Evolutionary conservation across 2,888 invertebrate species (phyloP).

Genomic region (Xestobium rufovillosum): DNA sequence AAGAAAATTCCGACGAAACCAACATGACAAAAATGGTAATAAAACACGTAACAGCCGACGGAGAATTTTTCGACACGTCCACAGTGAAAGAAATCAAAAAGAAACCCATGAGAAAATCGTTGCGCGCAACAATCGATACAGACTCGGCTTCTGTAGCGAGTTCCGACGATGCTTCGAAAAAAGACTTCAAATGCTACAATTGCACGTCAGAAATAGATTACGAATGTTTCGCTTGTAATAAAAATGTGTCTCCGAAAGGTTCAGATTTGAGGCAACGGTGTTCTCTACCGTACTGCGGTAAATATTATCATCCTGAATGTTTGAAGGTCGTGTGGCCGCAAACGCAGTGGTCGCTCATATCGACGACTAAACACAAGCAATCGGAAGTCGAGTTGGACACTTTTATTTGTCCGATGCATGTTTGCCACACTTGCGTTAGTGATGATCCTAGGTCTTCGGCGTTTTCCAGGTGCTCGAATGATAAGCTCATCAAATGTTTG

Average conservation of each 20-base stretch:
- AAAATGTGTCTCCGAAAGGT: conserved; percentile 37
- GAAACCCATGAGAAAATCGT: conserved; percentile 51
- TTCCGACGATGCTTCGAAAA: no score
- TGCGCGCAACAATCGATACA: conserved; percentile 37
- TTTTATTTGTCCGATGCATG: conserved; percentile 71
- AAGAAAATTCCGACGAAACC: conserved; percentile 21
- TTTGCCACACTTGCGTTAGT: conserved; percentile 79
- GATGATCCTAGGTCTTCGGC: conserved; percentile 44
- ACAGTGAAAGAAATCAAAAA: conserved; percentile 5
- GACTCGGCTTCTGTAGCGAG: conserved; percentile 40
- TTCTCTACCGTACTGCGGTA: conserved; percentile 59
- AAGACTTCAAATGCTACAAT: conserved; percentile 52
- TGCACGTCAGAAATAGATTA: conserved; percentile 53
- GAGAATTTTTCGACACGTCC: conserved; percentile 12
- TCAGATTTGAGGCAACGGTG: conserved; percentile 52
- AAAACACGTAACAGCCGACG: conserved; percentile 27
- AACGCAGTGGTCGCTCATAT: conserved; percentile 50
- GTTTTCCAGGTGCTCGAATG: conserved; percentile 28
- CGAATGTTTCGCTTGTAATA: conserved; percentile 59
- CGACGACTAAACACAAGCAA: conserved; percentile 33
- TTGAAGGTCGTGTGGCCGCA: conserved; percentile 68
- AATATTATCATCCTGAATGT: conserved; percentile 68
- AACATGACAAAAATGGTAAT: conserved; percentile 11
- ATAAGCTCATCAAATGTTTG: conserved; percentile 28
- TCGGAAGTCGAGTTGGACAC: conserved; percentile 43